Conservation (phyloP, 2,113 vertebrate species). For the Xenotilapia leptura region DNA sequence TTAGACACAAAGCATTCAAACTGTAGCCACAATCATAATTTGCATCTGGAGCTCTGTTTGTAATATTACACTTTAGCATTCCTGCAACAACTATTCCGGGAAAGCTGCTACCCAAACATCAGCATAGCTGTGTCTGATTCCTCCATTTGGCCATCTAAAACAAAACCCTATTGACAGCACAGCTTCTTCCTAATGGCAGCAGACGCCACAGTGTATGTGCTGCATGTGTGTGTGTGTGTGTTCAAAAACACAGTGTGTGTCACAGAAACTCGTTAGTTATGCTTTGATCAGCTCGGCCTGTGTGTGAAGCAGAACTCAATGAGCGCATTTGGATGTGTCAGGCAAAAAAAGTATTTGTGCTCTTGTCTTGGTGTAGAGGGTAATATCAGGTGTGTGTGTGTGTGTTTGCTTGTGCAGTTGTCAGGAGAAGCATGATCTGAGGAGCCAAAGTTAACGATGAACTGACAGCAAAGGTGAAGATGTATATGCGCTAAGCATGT, state of each 20-base stretch:
- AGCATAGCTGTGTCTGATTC: not conserved
- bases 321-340: not conserved
- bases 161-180: constrained; percentile 15
- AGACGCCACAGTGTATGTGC: not conserved
- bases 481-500: not conserved
- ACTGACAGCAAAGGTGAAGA: not conserved
- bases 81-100: not conserved
- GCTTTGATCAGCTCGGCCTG: constrained; percentile 19
- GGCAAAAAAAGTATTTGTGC: not conserved
- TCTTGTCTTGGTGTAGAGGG: not conserved
- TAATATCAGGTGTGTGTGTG: not conserved
- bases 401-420: not conserved
- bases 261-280: constrained; percentile 5
- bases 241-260: not conserved
- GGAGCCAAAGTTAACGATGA: not conserved
- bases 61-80: not conserved
- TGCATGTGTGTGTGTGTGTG: not conserved
- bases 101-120: not conserved
- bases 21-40: not conserved
- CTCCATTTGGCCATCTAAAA: constrained; percentile 2
- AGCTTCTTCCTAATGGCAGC: not conserved
- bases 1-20: not conserved
- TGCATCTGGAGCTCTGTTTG: not conserved
- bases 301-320: not conserved
- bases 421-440: not conserved